Percentiles rank a stretch among this genome's conserved stretches.
phyloP scores from a whole-genome alignment of 2,113 vertebrate species.

The Seriola aureovittata region DNA sequence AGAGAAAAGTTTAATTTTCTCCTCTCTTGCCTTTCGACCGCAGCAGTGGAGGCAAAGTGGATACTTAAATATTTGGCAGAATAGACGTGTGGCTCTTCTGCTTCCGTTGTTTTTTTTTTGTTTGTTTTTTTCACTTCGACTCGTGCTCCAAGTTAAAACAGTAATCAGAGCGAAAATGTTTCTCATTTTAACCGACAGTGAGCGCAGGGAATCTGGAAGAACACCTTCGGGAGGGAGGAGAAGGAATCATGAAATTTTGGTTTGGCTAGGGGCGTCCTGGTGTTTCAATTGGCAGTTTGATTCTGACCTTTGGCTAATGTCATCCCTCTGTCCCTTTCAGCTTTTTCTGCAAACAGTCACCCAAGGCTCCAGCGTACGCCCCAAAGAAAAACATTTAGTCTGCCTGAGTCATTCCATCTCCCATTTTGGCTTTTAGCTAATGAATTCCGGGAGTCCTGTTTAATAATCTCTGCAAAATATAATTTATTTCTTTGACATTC shows the following conservation, averaged over 20 bases:
- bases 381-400: background rate
- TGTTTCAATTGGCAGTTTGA: constrained; percentile 19
- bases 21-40: constrained; percentile 24
- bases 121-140: constrained; percentile 15
- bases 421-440: constrained; percentile 39
- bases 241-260: constrained; percentile 43
- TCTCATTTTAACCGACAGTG: constrained; percentile 6
- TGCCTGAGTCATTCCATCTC: constrained; percentile 3
- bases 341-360: background rate
- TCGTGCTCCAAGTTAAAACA: constrained; percentile 31
- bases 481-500: constrained; percentile 48
- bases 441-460: constrained; percentile 25
- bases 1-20: constrained; percentile 33
- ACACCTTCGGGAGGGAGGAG: constrained; percentile 11
- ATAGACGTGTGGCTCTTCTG: constrained; percentile 2
- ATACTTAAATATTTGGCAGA: constrained; percentile 47
- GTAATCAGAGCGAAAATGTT: constrained; percentile 57
- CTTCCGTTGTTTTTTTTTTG: background rate
- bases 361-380: background rate
- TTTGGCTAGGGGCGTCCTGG: constrained; percentile 27
- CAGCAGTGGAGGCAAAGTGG: constrained; percentile 22
- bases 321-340: background rate
- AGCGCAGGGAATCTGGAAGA: constrained; percentile 11
- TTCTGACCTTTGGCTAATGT: constrained; percentile 24
- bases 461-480: constrained; percentile 36